phyloP scores from a whole-genome alignment of 2,797 vertebrate species.

The Natrix natrix region DNA sequence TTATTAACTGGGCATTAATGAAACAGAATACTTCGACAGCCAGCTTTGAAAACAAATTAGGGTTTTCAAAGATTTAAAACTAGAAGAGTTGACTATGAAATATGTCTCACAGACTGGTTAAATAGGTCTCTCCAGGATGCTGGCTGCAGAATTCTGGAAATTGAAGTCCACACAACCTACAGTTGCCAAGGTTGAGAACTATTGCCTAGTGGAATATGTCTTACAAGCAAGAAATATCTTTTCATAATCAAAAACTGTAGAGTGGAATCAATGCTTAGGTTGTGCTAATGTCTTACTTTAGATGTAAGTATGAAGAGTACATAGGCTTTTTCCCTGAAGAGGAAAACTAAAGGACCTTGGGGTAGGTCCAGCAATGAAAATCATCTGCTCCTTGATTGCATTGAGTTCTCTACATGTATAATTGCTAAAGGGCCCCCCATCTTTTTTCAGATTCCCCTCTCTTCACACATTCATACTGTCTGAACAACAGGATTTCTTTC shows the following conservation, averaged over 20 bases:
- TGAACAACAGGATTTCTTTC: neutral
- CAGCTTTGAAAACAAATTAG: neutral
- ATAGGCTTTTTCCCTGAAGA: neutral
- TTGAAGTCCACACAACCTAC: neutral
- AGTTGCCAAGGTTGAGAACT: neutral
- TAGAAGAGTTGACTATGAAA: neutral
- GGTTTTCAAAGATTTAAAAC: neutral
- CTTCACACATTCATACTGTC: neutral
- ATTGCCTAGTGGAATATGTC: neutral
- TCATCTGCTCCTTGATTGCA: neutral
- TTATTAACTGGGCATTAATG: neutral
- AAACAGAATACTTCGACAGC: neutral
- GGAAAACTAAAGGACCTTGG: neutral
- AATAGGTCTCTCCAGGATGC: neutral
- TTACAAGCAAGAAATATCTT: neutral
- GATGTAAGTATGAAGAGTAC: neutral
- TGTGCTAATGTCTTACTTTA: neutral
- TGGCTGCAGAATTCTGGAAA: neutral
- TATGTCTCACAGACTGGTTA: neutral
- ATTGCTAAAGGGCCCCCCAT: neutral
- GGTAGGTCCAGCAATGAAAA: neutral
- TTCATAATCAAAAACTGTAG: neutral
- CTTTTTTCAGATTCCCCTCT: neutral
- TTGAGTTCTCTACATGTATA: neutral
- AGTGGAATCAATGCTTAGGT: neutral